Base-by-base conservation (phyloP, 2,797 vertebrate genomes). In the Apodemus agrarius region DNA sequence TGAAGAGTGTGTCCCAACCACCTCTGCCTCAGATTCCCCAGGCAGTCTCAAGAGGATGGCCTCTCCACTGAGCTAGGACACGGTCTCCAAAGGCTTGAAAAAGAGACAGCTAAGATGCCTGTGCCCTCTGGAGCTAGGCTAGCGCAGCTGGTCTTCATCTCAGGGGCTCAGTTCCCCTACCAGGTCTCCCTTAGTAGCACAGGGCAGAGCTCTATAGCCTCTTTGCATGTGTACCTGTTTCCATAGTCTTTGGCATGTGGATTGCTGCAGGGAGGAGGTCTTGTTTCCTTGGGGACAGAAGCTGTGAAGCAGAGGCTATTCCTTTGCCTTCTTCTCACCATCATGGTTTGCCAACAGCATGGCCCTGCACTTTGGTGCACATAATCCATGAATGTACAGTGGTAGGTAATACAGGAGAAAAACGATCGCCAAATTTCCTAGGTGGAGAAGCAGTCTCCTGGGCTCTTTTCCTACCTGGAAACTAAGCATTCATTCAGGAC, bases 1-100 rank as follows among this genome's bases (percentile, higher is more conserved):
- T 3, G 91, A 99, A 96, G 97, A 98, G 40, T 94, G 96, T 0
- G 11, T 98, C 29, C 12, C 94, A 2, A 3, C 97, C 92, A 83
- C 97, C 72, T 94, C 97, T 9, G 37, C 86, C 4, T 59, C 97
- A 0, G 92, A 98, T 80, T 89, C 84, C 49, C 92, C 95, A 65
- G 79, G 96, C 61, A 90, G 57, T 67, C 43, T 49, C 14, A 97
- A 97, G 84, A 98, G 31, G 95, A 93, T 63, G n/a, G 95, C 87
- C 6, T 93, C 74, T 95, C 96, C 59, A 29, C 87, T 12, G 96
- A 97, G 72, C 54, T 67, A 9, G 43, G 10, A 78, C 9, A 1
- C 3, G 0, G 57, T 89, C 65, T 93, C 91, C 3, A 0, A 49
- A 74, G 43, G 11, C 13, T 29, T n/a, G 69, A 29, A 54, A 86